Evolutionary conservation across 2,888 invertebrate species (phyloP), one percentile per base, ranked within the genome.

Genomic region (Cephus nigrinus): DNA sequence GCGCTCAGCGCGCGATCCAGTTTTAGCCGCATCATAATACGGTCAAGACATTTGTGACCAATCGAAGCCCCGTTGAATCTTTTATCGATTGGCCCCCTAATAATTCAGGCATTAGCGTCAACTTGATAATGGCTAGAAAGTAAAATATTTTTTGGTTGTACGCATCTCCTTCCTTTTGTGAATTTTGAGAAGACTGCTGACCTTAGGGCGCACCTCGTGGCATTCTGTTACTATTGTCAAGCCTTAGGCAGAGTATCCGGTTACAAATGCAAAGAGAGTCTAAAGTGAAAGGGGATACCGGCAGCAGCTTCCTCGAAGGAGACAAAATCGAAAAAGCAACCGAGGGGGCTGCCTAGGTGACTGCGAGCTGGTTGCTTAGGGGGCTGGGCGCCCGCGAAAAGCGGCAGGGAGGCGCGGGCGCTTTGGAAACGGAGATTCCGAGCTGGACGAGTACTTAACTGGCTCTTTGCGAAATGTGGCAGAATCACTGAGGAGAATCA

Each of bases 141-240:
- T 55, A 0, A 0, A 40, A 11, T 23, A 23, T 23, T 23, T 55
- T 5, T 1, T 40, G 40, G 23, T 55, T 23, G 9, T 23, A 2
- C 30, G 32, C 15, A 11, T 30, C 71, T 30, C 23, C n/a, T n/a
- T 35, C 30, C 12, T 30, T n/a, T 23, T 23, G 74, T 74, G 75
- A 80, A 77, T 73, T 75, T 81, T 75, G 76, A 81, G 82, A 82
- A 82, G 72, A 72, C 75, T 35, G 80, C 75, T 80, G 82, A 82
- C 83, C 81, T 83, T 80, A 81, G 76, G 78, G 69, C 75, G 77
- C 73, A 74, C 77, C 79, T 35, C 82, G 80, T 80, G 80, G 80
- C 83, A 72, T 81, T 78, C 82, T 75, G 79, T 82, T 79, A 72
- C 81, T 82, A 83, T 83, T 83, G 82, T 83, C 79, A 81, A 80